These are phyloP conservation scores for Dinocampus coccinellae DNA, from an alignment of 2,888 invertebrate genomes.

Conservation along the genomic window DNA sequence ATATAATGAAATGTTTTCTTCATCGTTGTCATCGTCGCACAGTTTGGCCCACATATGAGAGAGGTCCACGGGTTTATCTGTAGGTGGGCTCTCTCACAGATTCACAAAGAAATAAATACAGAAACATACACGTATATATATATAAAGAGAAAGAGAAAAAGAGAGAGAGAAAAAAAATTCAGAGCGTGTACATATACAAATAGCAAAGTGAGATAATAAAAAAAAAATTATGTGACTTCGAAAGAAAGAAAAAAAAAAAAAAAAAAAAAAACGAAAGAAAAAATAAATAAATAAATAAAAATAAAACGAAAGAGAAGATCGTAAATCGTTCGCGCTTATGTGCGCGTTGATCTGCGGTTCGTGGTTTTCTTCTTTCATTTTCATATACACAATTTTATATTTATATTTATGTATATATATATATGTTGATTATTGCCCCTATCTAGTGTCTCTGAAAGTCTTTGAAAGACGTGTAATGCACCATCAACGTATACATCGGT, in stretches of 20 bases:
- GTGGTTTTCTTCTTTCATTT: conserved; percentile 55
- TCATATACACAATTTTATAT: conserved; percentile 17
- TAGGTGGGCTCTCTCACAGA: conserved; percentile 31
- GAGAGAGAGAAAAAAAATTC: not conserved
- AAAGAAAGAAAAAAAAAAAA: conserved; percentile 39
- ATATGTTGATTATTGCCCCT: not conserved
- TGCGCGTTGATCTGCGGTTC: conserved; percentile 52
- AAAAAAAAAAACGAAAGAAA: not conserved
- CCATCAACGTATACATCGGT: not conserved
- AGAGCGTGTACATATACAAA: conserved; percentile 22
- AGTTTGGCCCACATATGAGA: conserved; percentile 60
- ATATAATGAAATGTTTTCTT: conserved; percentile 28
- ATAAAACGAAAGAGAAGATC: conserved; percentile 40
- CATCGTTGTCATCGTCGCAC: conserved; percentile 44
- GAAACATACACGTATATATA: not conserved
- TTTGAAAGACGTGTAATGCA: not conserved
- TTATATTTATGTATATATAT: not conserved
- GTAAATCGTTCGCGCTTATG: conserved; percentile 61
- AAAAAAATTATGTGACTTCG: no score
- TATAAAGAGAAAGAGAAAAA: conserved; percentile 24
- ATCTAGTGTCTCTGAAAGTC: not conserved
- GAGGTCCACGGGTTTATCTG: conserved; percentile 43
- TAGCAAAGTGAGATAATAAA: conserved; percentile 28
- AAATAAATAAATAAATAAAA: conserved; percentile 17
- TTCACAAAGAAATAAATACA: conserved; percentile 19